Evolutionary conservation across 2,113 vertebrate species (phyloP), one percentile per base, ranked within the genome.

Genomic region (Jaculus jaculus): DNA sequence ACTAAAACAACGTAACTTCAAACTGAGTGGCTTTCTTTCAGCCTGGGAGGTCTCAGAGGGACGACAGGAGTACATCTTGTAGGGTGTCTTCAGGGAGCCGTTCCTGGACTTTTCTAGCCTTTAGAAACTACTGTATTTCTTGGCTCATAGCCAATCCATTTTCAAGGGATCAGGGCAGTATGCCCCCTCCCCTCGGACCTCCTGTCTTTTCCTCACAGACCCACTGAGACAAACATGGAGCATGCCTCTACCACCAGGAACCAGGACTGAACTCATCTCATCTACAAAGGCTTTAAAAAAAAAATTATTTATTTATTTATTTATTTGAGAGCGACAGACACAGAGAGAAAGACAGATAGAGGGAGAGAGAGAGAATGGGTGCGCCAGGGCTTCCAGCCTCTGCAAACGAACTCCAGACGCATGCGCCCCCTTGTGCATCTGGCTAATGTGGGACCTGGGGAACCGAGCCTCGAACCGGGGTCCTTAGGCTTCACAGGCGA

Each of bases 111-210:
- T 37, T 21, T 10, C 58, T 16, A 13, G 89, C 23, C 28, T 42
- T 42, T 47, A 37, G 69, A 30, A 24, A 51, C 24, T 24, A 21
- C 30, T 21, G 7, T 18, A 11, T 32, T 5, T 65, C 87, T 73
- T 4, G 2, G 20, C 74, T 75, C 68, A 5, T 1, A 8, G 21
- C 17, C 42, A 17, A 39, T 65, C 20, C 21, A 9, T 21, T 65
- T 72, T 30, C 2, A 1, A 12, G 30, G 68, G 0, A 6, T 32
- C 21, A 2, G 17, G 0, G 0, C 8, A 15, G 37, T 54, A 15
- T 13, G 6, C 18, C 18, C 37, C 32, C 23, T 30, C 23, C 32
- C n/a, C 47, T 85, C 83, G 16, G 26, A 15, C 23, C 84, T 32
- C 12, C 63, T 65, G 23, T 26, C 63, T 65, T 24, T 20, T 65